Evolutionary conservation across 2,888 invertebrate species (phyloP), one percentile per base, ranked within the genome.

Genomic region (Kuschelorhynchus macadamiae): DNA sequence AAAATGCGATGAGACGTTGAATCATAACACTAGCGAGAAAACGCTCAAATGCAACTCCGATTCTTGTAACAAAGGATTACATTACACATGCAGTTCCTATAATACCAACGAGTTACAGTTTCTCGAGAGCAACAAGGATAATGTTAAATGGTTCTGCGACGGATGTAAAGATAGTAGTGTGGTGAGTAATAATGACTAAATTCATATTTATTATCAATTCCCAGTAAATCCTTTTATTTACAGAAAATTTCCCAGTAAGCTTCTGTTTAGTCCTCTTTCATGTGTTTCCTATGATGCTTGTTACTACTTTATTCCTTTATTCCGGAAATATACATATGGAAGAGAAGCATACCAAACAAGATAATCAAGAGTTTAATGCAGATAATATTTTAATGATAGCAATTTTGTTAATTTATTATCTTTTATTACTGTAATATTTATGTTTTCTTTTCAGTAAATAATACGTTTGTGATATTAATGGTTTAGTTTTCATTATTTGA

Each of bases 81-180:
- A 77, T 47, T 76, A 77, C 62, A 76, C 71, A 12, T 77, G 77
- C 71, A 77, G 77, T 39, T 67, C 68, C 1, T 77, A 75, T 59
- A 77, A 75, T 41, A 73, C 75, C 7, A 65, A 64, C 8, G 75
- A 77, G 57, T 63, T 76, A 69, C 67, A 76, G 55, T 77, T 77
- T 67, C 55, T 77, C 63, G 75, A 77, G 46, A 67, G 49, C 56
- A 74, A 77, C 56, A 73, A 74, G 53, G 66, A 70, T 52, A 76
- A 77, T 57, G 71, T 77, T 12, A 77, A 77, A 67, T 77, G 77
- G 77, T 77, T 74, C 53, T 77, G 77, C 56, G 76, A 75, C 62
- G 74, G 73, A 2, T 77, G 77, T 56, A 67, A 67, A 25, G 39
- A 47, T 12, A 59, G 20, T 39, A 30, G 21, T 17, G 59, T 17